Evolutionary conservation across 2,888 invertebrate species (phyloP).

Genomic region (Idaea dimidiata): DNA sequence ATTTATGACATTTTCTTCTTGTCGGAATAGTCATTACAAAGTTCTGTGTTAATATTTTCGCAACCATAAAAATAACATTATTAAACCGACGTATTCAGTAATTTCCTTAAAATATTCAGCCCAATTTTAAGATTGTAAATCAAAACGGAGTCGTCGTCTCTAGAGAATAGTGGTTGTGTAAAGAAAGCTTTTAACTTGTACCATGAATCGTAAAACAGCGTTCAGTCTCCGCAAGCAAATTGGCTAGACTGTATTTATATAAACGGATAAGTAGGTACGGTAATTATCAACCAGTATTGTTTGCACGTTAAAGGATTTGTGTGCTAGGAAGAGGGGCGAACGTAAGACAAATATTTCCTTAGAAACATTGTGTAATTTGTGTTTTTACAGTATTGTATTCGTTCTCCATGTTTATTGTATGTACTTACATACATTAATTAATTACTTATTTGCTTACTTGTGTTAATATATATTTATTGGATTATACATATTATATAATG

Average conservation of each 20-base stretch:
- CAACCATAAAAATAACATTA: slow-evolving; percentile 8
- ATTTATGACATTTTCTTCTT: slow-evolving; percentile 17
- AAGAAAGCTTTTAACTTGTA: neutral
- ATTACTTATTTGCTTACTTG: neutral
- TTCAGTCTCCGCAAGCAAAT: slow-evolving; percentile 25
- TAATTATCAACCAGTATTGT: slow-evolving; percentile 48
- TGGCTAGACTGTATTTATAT: slow-evolving; percentile 36
- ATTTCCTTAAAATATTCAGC: neutral
- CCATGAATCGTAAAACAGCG: slow-evolving; percentile 2
- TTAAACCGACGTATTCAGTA: neutral
- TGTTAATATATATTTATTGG: too few relatives aligned
- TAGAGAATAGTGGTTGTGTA: neutral
- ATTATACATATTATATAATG: too few relatives aligned
- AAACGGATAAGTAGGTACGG: slow-evolving; percentile 44
- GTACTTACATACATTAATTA: neutral
- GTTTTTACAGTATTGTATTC: slow-evolving; percentile 22
- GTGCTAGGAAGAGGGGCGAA: slow-evolving; percentile 34
- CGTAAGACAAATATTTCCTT: slow-evolving; percentile 47
- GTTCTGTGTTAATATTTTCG: slow-evolving; percentile 16
- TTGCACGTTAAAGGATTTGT: slow-evolving; percentile 36
- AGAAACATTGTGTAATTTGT: slow-evolving; percentile 46
- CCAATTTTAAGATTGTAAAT: neutral
- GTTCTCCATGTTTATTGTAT: neutral
- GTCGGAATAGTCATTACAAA: slow-evolving; percentile 23
- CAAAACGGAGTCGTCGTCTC: neutral